A percentile compares a stretch with the other conserved stretches of the same genome.
Evolutionary conservation across 2,888 invertebrate genomes (phyloP).

Genomic region (Abrostola tripartita): DNA sequence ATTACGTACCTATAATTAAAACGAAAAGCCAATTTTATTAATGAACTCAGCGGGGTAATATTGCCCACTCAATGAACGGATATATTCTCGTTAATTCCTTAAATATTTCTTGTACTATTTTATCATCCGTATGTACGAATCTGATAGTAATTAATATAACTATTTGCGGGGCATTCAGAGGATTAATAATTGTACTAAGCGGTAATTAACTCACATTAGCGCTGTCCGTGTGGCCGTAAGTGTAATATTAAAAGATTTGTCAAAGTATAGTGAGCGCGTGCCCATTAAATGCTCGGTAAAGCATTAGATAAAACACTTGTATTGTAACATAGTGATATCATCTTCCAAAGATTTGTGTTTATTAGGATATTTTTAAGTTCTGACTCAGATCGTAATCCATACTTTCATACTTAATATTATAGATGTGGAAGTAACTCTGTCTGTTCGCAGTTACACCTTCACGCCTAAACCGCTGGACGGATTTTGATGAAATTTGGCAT

Average conservation of each 20-base stretch:
- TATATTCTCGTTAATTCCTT: not conserved
- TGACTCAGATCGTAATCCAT: no score
- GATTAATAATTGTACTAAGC: slow-evolving; percentile 70
- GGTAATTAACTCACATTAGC: slow-evolving; percentile 80
- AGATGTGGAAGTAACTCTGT: no score
- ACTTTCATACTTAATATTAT: no score
- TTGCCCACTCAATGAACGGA: slow-evolving; percentile 30
- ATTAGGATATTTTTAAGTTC: no score
- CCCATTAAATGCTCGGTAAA: slow-evolving; percentile 59
- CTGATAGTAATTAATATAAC: slow-evolving; percentile 47
- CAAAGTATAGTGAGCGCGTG: slow-evolving; percentile 70
- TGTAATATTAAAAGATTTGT: slow-evolving; percentile 82
- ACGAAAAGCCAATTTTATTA: slow-evolving; percentile 41
- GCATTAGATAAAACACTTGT: not conserved
- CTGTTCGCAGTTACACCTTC: no score
- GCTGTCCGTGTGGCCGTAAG: slow-evolving; percentile 75
- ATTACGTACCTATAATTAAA: slow-evolving; percentile 16
- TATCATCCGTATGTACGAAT: slow-evolving; percentile 19
- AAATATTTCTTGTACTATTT: slow-evolving; percentile 10
- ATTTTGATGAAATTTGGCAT: no score
- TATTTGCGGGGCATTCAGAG: slow-evolving; percentile 73
- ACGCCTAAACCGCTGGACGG: no score
- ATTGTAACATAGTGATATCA: not conserved
- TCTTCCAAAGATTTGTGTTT: no score
- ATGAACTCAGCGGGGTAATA: slow-evolving; percentile 52